Percentiles rank a stretch among this genome's conserved stretches.
These are phyloP conservation scores for Platyrinchus mystaceus DNA, from an alignment of 2,797 vertebrate genomes.

Conservation along the genomic window DNA sequence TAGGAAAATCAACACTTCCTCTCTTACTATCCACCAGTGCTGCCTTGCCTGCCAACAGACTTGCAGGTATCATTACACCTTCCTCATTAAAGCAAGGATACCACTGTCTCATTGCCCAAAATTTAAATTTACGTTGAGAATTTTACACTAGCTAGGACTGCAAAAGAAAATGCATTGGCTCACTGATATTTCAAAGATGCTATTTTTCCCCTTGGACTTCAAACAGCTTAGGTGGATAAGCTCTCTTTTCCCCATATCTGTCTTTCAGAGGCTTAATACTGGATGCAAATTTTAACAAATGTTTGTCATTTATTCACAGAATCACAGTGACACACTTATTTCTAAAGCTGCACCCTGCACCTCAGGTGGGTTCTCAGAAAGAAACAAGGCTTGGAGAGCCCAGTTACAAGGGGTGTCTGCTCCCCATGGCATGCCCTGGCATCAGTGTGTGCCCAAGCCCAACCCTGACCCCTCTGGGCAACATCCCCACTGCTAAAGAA, in stretches of 20 bases:
- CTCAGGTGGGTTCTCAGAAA: background rate
- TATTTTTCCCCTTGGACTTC: background rate
- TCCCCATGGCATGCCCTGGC: background rate
- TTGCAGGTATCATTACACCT: background rate
- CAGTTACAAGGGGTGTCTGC: background rate
- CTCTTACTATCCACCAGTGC: rapidly evolving
- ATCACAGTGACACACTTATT: background rate
- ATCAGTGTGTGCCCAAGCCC: background rate
- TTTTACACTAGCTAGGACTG: background rate
- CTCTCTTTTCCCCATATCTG: background rate
- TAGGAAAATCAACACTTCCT: background rate
- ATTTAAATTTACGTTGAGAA: background rate
- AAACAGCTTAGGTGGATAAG: background rate
- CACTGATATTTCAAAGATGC: background rate
- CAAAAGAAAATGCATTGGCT: background rate
- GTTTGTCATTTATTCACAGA: background rate
- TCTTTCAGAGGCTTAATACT: background rate
- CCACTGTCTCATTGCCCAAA: background rate
- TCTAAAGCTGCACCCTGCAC: background rate
- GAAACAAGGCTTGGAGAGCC: background rate
- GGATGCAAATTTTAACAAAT: background rate
- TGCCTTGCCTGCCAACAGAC: background rate
- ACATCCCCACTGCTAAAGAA: background rate
- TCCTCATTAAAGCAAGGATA: background rate
- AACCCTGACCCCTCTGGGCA: background rate